Percentiles rank a stretch among this genome's conserved stretches.
Evolutionary conservation across 2,113 vertebrate genomes (phyloP).

Genomic region (Rhombomys opimus): DNA sequence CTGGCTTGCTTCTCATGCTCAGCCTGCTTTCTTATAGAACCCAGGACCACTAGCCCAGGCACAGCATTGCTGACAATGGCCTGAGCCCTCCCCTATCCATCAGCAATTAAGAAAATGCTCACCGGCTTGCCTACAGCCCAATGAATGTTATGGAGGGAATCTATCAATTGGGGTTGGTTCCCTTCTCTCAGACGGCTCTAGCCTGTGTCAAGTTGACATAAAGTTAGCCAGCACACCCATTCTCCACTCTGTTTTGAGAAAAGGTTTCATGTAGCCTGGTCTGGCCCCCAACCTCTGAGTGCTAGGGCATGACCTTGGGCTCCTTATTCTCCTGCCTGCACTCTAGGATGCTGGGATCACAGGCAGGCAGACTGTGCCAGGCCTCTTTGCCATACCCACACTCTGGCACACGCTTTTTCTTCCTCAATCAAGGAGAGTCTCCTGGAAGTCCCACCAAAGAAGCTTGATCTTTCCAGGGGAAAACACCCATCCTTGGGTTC

Average conservation of each 20-base stretch:
- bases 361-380: not conserved
- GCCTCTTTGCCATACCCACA: not conserved
- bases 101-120: not conserved
- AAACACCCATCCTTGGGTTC: fast-evolving
- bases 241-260: not conserved
- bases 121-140: not conserved
- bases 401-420: not conserved
- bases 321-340: not conserved
- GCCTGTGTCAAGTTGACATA: not conserved
- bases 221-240: not conserved
- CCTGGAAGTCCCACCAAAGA: too few species aligned
- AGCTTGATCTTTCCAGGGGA: not conserved
- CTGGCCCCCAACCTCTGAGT: not conserved
- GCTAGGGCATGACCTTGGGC: too few species aligned
- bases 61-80: too few species aligned
- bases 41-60: too few species aligned
- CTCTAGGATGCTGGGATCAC: not conserved
- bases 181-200: not conserved
- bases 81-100: not conserved
- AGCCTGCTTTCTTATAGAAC: too few species aligned
- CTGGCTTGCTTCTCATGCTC: too few species aligned
- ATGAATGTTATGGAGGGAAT: not conserved
- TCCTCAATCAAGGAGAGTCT: not conserved
- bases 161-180: not conserved
- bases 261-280: not conserved